Percentiles rank a stretch among this genome's conserved stretches.
These are phyloP conservation scores for Rhynchotus rufescens DNA, from an alignment of 2,797 vertebrate genomes.

Conservation along the genomic window DNA sequence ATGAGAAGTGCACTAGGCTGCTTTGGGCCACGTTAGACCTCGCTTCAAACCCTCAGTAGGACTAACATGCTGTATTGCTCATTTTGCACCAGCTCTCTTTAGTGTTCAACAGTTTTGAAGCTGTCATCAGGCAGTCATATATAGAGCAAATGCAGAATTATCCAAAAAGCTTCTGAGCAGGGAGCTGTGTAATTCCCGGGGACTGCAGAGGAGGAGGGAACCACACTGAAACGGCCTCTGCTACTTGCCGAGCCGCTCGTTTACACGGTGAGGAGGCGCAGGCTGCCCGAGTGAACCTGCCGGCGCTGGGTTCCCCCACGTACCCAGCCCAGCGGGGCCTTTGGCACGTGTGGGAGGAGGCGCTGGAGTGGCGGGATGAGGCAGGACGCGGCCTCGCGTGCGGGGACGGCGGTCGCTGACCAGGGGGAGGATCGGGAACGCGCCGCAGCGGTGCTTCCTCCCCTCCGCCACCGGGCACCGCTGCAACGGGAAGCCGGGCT, in stretches of 20 bases:
- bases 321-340: too few species aligned
- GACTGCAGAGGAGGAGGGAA: background rate
- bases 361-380: too few species aligned
- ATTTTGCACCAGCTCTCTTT: background rate
- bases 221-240: fast-evolving
- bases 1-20: fast-evolving
- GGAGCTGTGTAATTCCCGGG: background rate
- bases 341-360: too few species aligned
- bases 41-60: fast-evolving
- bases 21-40: background rate
- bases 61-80: fast-evolving
- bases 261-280: background rate
- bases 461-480: background rate
- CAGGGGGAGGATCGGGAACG: background rate
- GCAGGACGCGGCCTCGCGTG: background rate
- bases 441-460: background rate
- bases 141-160: background rate
- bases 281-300: background rate
- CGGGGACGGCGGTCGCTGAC: background rate
- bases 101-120: background rate
- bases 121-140: background rate
- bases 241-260: background rate
- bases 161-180: background rate
- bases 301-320: background rate
- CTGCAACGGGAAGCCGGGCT: background rate